A percentile compares a stretch with the other conserved stretches of the same genome.
phyloP scores from a whole-genome alignment of 2,888 invertebrate species.

The Pammene aurita region DNA sequence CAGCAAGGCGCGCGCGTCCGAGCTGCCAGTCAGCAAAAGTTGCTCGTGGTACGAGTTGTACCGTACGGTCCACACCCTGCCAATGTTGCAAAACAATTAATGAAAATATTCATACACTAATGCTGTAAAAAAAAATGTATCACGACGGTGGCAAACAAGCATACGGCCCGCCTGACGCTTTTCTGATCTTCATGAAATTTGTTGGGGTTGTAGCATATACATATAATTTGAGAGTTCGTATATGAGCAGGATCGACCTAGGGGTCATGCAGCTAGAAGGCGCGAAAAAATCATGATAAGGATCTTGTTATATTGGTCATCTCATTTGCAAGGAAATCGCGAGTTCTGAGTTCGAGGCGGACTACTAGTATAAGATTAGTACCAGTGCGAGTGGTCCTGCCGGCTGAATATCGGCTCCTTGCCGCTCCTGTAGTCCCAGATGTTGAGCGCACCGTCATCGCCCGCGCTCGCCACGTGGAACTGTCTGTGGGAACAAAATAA shows the following conservation, averaged over 20 bases:
- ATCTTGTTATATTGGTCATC: too few species aligned
- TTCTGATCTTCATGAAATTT: too few species aligned
- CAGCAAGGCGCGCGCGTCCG: constrained; percentile 95
- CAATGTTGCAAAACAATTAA: not conserved
- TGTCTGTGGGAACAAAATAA: constrained; percentile 77
- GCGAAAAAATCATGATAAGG: too few species aligned
- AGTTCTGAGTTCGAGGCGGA: too few species aligned
- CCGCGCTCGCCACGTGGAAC: constrained; percentile 95
- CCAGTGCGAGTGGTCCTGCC: constrained; percentile 95
- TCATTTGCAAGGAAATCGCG: too few species aligned
- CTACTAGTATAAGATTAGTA: constrained; percentile 56
- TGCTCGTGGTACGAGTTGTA: constrained; percentile 99
- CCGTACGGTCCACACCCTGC: constrained; percentile 95
- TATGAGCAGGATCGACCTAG: too few species aligned
- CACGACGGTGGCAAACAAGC: too few species aligned
- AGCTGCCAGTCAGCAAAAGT: constrained; percentile 95
- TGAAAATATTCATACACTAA: not conserved
- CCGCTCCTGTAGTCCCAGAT: constrained; percentile 98
- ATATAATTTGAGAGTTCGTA: too few species aligned
- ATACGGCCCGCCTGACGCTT: too few species aligned
- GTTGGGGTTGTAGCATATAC: too few species aligned
- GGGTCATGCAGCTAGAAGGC: too few species aligned
- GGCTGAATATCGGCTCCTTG: constrained; percentile 89
- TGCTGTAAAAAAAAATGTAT: too few species aligned
- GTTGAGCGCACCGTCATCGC: constrained; percentile 97